Base-by-base conservation (phyloP, 2,888 invertebrate genomes). In the Archips crataeganus region DNA sequence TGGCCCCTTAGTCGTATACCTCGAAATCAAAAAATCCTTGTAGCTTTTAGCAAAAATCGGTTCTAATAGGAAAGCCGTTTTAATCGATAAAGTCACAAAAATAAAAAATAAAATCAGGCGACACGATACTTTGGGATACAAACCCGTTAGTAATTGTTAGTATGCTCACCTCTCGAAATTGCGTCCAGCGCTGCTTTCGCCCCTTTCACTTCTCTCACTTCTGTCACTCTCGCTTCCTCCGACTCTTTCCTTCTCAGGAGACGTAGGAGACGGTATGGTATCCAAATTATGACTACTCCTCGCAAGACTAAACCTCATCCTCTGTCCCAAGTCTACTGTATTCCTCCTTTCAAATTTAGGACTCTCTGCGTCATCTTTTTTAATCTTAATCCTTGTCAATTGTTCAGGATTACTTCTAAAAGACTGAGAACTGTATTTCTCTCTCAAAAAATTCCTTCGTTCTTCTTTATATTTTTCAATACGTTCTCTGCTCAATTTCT, bases 401-500 rank as follows among this genome's bases (percentile, higher is more conserved):
- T 93, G 91, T 61, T 96, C 92, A 1, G 96, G 96, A 74, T 95
- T 95, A 78, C 96, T 96, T 65, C 96, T 95, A 75, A 98, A 97
- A 10, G 97, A 97, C 79, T 98, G 98, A 1, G 97, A 97, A 77
- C 97, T 97, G 86, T 98, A 98, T 87, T 98, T 98, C 84, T 98
- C 98, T 62, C 98, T 95, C 13, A 98, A 90, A 82, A 98, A 97
- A 79, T 96, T 97, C 67, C 98, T 95, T n/a, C 98, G 93, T 84
- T 98, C 98, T 85, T 98, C 98, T 90, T 98, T 98, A 86, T 98
- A 98, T 86, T 97, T 97, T 88, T 98, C 98, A 77, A 98, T 98
- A 62, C 98, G 92, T 84, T 98, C 98, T 63, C 98, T 93, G 81
- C 97, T 97, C 34, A 96, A 85, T 75, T 97, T 96, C 71, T 95